These are phyloP conservation scores for Amphipyra berbera DNA, from an alignment of 2,888 invertebrate genomes.

Conservation along the genomic window DNA sequence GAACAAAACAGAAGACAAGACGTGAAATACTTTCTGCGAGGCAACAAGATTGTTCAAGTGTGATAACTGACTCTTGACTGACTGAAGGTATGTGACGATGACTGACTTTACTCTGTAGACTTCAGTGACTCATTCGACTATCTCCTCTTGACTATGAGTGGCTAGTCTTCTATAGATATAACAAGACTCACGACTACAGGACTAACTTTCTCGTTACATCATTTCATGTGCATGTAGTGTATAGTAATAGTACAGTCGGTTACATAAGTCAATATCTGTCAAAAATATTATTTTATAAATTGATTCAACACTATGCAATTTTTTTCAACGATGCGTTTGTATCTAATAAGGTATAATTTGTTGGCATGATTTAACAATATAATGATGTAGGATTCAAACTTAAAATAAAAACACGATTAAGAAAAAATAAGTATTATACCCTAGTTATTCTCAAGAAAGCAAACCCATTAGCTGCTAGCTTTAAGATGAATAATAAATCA, in stretches of 20 bases:
- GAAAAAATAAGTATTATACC: constrained; percentile 1
- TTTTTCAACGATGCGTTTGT: no score
- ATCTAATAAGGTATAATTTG: no score
- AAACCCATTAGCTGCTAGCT: constrained; percentile 2
- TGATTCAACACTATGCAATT: no score
- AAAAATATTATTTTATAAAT: constrained; percentile 11
- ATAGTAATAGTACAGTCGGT: constrained; percentile 11
- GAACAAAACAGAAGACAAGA: constrained; percentile 80
- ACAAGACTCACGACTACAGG: constrained; percentile 57
- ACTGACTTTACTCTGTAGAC: constrained; percentile 58
- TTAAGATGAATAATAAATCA: constrained; percentile 19
- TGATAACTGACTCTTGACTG: constrained; percentile 80
- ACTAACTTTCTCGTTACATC: constrained; percentile 55
- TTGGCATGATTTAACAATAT: constrained; percentile 3
- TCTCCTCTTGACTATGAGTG: constrained; percentile 30
- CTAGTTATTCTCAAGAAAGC: constrained; percentile 19
- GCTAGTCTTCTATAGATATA: constrained; percentile 34
- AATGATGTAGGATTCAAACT: constrained; percentile 1
- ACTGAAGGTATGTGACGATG: constrained; percentile 73
- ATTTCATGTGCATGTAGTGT: constrained; percentile 38
- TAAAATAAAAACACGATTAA: not conserved
- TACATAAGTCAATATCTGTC: constrained; percentile 32
- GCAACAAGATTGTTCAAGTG: constrained; percentile 87
- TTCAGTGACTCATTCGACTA: constrained; percentile 28
- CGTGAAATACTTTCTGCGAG: constrained; percentile 83